Base-by-base conservation (phyloP, 1,140 invertebrate species). In the Drosophila nigromelanica region DNA sequence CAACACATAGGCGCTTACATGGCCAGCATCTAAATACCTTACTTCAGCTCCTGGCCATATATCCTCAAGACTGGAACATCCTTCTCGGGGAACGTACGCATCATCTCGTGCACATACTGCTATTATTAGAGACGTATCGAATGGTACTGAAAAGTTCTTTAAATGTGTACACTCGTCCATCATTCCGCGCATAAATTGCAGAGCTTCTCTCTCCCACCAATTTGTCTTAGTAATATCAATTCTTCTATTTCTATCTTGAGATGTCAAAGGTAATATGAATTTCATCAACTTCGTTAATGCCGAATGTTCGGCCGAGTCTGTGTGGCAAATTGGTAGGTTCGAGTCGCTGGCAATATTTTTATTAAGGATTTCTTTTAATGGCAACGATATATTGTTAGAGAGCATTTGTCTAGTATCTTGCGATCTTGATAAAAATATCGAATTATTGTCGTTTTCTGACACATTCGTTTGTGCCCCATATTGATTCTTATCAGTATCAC, bases 101-200 rank as follows among this genome's bases (percentile, higher is more conserved):
- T 99, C 98, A 67, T 97, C 94, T 77, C 95, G 95, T 0, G 97
- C 97, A 80, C 97, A 96, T 5, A 98, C 95, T 11, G 96, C 95
- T 78, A 96, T 97, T 70, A 98, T 96, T 14, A 98, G 92, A 10
- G 95, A 95, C 3, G 97, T 96, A 90, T 99, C 98, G 21, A 95
- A 95, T 0, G 96, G 96, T 5, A 95, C 92, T 11, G 96, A 96
- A 89, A 98, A 99, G 92, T 99, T 98, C 63, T 95, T 96, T 2
- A 99, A 93, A 93, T 99, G 98, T 3, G 99, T 99, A 91, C 97
- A 99, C 92, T 99, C 98, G 90, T 99, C 98, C 98, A 99, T 99
- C 69, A 99, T 95, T 0, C 98, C 98, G 24, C 96, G 93, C 98
- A 99, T 99, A 90, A 99, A 99, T 92, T 97, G 96, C 8, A 98